phyloP scores from a whole-genome alignment of 2,797 vertebrate species.

The Diglossa cyanea region DNA sequence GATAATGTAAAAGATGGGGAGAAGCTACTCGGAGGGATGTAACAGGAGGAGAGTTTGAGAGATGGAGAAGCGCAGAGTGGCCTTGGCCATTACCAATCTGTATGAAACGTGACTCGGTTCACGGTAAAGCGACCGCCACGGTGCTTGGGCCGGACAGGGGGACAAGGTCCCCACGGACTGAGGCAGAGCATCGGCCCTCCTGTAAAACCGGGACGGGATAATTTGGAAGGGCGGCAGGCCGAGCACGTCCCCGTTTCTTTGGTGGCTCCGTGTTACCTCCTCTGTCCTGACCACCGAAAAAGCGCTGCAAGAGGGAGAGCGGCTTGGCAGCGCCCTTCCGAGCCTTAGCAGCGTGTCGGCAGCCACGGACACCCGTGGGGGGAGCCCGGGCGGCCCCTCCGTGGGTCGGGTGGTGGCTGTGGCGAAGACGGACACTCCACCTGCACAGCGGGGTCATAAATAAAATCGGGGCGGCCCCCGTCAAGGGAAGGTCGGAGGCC shows the following conservation, averaged over 20 bases:
- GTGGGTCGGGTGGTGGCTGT: neutral
- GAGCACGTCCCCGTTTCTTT: neutral
- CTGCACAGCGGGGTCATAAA: neutral
- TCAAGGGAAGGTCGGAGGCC: neutral
- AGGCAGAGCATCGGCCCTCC: neutral
- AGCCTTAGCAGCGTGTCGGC: neutral
- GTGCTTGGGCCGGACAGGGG: neutral
- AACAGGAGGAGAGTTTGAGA: neutral
- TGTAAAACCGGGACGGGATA: neutral
- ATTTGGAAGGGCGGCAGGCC: neutral
- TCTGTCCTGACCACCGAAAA: neutral
- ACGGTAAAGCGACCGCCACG: neutral
- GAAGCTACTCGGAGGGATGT: neutral
- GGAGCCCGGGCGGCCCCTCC: neutral
- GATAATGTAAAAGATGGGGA: neutral
- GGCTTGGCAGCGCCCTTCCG: neutral
- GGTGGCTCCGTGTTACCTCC: neutral
- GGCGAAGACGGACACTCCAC: neutral
- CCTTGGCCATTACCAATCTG: neutral
- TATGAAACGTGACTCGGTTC: neutral
- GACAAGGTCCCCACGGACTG: neutral
- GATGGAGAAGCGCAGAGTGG: rapidly evolving
- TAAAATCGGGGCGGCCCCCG: neutral
- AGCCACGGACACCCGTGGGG: neutral
- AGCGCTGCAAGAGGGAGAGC: neutral